phyloP scores from a whole-genome alignment of 2,797 vertebrate species.

The Eulemur coronatus region DNA sequence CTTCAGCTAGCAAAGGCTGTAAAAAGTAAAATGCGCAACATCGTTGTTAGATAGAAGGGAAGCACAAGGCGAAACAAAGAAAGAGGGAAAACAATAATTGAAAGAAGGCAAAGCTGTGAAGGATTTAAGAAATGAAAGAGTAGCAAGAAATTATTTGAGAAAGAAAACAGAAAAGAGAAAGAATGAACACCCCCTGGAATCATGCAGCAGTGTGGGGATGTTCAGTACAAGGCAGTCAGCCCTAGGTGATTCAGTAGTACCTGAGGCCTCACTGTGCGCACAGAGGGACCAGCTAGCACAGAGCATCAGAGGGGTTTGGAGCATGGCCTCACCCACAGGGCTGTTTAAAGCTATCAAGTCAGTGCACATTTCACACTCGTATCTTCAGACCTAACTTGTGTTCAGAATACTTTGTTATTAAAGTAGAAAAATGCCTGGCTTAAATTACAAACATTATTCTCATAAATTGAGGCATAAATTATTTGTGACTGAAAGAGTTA shows the following conservation, averaged over 20 bases:
- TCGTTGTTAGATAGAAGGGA: neutral
- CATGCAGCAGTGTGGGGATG: rapidly evolving
- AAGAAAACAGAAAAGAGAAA: neutral
- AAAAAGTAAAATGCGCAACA: neutral
- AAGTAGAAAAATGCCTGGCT: neutral
- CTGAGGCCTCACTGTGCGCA: neutral
- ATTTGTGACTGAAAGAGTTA: neutral
- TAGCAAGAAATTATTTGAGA: neutral
- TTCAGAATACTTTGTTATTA: neutral
- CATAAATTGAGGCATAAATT: neutral
- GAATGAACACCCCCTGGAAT: neutral
- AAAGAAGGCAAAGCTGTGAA: neutral
- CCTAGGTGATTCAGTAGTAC: no score
- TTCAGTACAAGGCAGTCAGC: neutral
- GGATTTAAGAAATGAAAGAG: neutral
- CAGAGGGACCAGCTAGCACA: no score
- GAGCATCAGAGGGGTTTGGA: neutral
- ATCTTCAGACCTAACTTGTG: neutral
- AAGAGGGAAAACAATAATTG: neutral
- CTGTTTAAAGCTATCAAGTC: neutral
- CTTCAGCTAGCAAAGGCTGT: neutral
- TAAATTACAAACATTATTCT: neutral
- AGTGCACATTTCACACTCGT: neutral
- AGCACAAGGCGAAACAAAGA: neutral
- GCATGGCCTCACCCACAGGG: rapidly evolving